A percentile compares a stretch with the other conserved stretches of the same genome.
Conservation (phyloP, 2,113 vertebrate species). For the Alosa alosa region DNA sequence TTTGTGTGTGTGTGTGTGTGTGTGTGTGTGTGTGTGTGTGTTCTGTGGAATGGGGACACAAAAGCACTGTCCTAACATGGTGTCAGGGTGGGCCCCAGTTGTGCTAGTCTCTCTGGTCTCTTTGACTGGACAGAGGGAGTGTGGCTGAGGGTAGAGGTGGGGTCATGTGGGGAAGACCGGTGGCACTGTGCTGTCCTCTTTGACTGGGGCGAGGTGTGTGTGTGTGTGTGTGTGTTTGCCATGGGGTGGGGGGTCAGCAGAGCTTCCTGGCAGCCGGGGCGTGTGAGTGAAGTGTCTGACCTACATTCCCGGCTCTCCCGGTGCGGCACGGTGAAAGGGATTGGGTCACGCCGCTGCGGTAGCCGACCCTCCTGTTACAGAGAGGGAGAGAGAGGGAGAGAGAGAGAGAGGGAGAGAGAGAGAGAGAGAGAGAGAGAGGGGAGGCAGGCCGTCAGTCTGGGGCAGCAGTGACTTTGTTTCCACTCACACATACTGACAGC, state of each 20-base stretch:
- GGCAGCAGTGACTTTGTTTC: neutral
- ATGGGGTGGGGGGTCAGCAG: neutral
- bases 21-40: conserved; percentile 25
- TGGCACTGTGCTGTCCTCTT: too few species aligned
- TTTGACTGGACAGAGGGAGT: too few species aligned
- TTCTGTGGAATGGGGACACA: neutral
- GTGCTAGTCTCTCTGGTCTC: too few species aligned
- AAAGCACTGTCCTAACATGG: too few species aligned
- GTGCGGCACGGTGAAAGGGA: conserved; percentile 23
- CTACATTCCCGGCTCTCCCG: conserved; percentile 42
- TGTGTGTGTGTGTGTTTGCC: neutral
- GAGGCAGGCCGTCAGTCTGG: neutral
- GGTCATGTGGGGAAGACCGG: too few species aligned
- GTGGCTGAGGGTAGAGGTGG: too few species aligned
- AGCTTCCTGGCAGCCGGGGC: neutral
- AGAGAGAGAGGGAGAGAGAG: neutral
- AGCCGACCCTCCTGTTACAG: neutral
- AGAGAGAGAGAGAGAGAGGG: neutral
- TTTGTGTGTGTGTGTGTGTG: conserved; percentile 29
- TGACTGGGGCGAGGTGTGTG: neutral
- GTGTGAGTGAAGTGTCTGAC: conserved; percentile 38
- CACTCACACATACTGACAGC: neutral
- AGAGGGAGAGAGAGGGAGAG: neutral
- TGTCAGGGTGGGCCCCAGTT: too few species aligned
- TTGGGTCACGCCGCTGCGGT: conserved; percentile 39